Evolutionary conservation across 2,888 invertebrate genomes (phyloP).

Genomic region (Periphyllus acericola): DNA sequence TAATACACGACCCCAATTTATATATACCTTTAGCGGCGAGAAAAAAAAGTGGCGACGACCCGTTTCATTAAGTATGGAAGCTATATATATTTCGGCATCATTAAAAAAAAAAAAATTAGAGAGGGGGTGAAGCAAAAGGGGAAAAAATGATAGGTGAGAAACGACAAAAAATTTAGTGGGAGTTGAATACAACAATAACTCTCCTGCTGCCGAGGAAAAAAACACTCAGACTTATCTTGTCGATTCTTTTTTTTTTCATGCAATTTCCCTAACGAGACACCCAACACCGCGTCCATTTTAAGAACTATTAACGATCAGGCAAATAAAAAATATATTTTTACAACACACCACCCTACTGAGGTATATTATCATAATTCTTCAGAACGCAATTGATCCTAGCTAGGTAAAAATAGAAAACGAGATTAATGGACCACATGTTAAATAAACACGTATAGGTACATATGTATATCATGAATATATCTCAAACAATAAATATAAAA

Average conservation of each 20-base stretch:
- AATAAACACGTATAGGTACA: background rate
- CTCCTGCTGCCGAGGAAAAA: background rate
- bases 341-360: background rate
- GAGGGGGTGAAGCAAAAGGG: background rate
- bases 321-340: conserved; percentile 2
- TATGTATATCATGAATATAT: background rate
- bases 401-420: background rate
- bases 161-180: conserved; percentile 26
- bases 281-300: background rate
- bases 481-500: background rate
- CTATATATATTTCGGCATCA: conserved; percentile 29
- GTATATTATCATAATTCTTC: background rate
- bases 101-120: conserved; percentile 19
- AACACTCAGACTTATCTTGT: conserved; percentile 7
- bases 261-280: background rate
- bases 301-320: background rate
- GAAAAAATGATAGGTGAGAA: conserved; percentile 29
- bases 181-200: conserved; percentile 34
- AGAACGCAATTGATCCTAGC: background rate
- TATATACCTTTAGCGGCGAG: conserved; percentile 21
- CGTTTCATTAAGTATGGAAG: conserved; percentile 41
- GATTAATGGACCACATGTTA: background rate
- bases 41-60: conserved; percentile 2
- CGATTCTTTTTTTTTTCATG: background rate
- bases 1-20: conserved; percentile 58